Evolutionary conservation across 2,113 vertebrate species (phyloP).

Genomic region (Lophotis ruficrista): DNA sequence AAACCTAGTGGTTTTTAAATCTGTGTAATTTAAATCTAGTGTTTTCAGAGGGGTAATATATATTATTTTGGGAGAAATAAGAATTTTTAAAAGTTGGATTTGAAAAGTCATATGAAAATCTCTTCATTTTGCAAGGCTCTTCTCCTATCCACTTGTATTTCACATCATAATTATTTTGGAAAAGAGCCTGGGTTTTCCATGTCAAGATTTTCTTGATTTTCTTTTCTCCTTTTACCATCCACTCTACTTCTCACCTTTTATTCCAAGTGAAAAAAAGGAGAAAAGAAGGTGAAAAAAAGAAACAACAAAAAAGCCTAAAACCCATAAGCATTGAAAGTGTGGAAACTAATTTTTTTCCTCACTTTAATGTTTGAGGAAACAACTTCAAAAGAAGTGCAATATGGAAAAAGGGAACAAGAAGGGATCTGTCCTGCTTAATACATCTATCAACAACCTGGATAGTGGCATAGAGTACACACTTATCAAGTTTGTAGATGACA

Average conservation of each 20-base stretch:
- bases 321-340: neutral
- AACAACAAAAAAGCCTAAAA: neutral
- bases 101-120: neutral
- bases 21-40: neutral
- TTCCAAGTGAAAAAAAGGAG: neutral
- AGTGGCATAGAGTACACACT: neutral
- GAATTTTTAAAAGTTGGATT: neutral
- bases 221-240: neutral
- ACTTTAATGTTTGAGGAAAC: neutral
- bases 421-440: neutral
- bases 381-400: neutral
- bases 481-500: neutral
- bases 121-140: neutral
- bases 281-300: neutral
- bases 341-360: neutral
- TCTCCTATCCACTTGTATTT: neutral
- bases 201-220: neutral
- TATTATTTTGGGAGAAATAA: neutral
- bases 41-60: neutral
- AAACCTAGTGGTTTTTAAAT: neutral
- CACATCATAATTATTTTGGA: neutral
- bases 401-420: neutral
- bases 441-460: neutral
- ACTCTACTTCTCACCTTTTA: neutral
- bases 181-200: neutral